Conservation (phyloP, 2,888 invertebrate species). For the Melieria picta region DNA sequence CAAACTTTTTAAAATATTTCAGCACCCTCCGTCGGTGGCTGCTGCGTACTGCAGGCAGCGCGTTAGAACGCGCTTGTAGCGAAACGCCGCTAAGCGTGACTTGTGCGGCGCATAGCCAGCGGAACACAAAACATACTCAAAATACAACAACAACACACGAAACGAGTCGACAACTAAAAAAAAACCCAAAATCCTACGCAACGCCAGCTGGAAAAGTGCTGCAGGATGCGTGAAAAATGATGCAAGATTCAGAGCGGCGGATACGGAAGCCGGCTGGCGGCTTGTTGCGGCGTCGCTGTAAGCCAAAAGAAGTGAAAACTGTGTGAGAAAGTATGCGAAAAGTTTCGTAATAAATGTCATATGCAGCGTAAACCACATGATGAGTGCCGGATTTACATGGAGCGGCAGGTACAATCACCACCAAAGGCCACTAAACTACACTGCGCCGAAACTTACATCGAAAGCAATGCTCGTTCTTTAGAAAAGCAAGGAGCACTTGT, state of each 20-base stretch:
- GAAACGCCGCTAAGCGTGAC: neutral
- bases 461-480: no score
- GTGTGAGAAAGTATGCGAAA: slow-evolving; percentile 53
- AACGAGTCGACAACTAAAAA: neutral
- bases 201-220: neutral
- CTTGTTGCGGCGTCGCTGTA: no score
- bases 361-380: slow-evolving; percentile 61
- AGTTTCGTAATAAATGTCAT: slow-evolving; percentile 61
- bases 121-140: neutral
- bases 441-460: no score
- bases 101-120: no score
- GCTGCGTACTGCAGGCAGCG: neutral
- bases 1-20: slow-evolving; percentile 50
- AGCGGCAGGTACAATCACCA: no score
- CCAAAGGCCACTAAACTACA: no score
- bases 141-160: neutral
- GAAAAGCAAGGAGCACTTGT: no score
- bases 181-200: neutral
- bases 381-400: slow-evolving; percentile 46
- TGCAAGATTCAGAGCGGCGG: neutral
- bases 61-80: neutral
- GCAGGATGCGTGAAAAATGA: neutral
- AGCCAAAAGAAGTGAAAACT: neutral
- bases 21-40: neutral
- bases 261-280: no score